Percentiles rank a stretch among this genome's conserved stretches.
These are phyloP conservation scores for Microplitis mediator DNA, from an alignment of 1,140 invertebrate genomes.

Conservation along the genomic window DNA sequence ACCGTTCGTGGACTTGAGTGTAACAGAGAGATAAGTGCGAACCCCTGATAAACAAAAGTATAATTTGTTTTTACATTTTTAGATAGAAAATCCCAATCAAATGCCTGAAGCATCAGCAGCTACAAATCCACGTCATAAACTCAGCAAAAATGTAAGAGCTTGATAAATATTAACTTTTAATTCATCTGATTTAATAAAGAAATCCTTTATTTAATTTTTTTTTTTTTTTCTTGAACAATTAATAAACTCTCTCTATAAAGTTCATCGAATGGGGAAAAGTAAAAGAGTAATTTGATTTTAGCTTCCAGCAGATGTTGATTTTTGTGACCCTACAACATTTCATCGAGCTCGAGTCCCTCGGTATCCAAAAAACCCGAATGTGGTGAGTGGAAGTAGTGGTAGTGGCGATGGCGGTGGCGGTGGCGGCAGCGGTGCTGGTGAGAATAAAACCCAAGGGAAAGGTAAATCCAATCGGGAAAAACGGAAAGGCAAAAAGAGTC, in stretches of 20 bases:
- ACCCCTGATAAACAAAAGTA: slow-evolving; percentile 9
- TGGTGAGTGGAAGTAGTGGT: slow-evolving; percentile 38
- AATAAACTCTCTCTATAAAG: not conserved
- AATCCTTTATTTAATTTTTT: slow-evolving; percentile 13
- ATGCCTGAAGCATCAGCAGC: slow-evolving; percentile 34
- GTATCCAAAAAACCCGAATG: slow-evolving; percentile 11
- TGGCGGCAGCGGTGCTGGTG: slow-evolving; percentile 41
- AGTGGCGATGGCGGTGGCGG: not conserved
- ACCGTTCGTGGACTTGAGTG: no score
- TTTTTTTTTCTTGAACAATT: not conserved
- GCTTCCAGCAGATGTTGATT: slow-evolving; percentile 46
- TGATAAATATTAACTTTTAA: slow-evolving; percentile 5
- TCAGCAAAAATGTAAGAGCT: slow-evolving; percentile 27
- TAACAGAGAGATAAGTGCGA: no score
- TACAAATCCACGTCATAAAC: slow-evolving; percentile 37
- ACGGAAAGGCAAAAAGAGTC: slow-evolving; percentile 54
- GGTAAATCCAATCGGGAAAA: slow-evolving; percentile 47
- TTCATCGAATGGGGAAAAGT: not conserved
- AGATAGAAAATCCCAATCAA: slow-evolving; percentile 38
- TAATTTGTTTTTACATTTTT: slow-evolving; percentile 14
- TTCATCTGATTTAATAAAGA: slow-evolving; percentile 12
- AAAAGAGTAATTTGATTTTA: slow-evolving; percentile 17
- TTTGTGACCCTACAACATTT: slow-evolving; percentile 43
- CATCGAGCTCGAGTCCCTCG: slow-evolving; percentile 18
- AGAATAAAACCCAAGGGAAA: slow-evolving; percentile 54